These are phyloP conservation scores for Pogonocichla stellata DNA, from an alignment of 2,113 vertebrate species.

Conservation along the genomic window DNA sequence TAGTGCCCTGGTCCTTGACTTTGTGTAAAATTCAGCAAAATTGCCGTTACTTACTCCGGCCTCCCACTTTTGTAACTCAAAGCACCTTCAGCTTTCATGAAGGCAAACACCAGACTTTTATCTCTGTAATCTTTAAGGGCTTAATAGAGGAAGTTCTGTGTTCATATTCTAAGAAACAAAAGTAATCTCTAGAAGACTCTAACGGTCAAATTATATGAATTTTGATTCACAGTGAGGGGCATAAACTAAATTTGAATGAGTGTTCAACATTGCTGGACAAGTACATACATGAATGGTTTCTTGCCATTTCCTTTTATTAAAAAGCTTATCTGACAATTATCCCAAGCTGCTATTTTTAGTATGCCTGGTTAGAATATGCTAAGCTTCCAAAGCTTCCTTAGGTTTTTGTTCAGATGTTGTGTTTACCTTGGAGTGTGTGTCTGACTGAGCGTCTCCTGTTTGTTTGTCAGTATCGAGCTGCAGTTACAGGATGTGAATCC, in stretches of 20 bases:
- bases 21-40: background rate
- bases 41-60: background rate
- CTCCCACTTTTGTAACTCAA: background rate
- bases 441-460: slow-evolving; percentile 10
- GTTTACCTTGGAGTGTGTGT: background rate
- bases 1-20: slow-evolving; percentile 19
- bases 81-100: background rate
- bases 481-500: slow-evolving; percentile 91
- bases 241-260: background rate
- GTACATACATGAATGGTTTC: background rate
- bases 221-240: background rate
- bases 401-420: background rate
- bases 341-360: background rate
- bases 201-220: background rate
- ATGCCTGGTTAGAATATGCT: background rate
- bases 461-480: slow-evolving; percentile 87
- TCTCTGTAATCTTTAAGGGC: background rate
- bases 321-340: background rate
- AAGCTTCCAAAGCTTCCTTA: background rate
- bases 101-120: background rate
- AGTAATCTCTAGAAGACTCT: background rate
- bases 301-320: background rate
- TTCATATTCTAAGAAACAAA: background rate
- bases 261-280: background rate
- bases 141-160: background rate